A percentile compares a stretch with the other conserved stretches of the same genome.
phyloP scores from a whole-genome alignment of 2,797 vertebrate genomes.

The Lepidocolaptes lacrymiger region DNA sequence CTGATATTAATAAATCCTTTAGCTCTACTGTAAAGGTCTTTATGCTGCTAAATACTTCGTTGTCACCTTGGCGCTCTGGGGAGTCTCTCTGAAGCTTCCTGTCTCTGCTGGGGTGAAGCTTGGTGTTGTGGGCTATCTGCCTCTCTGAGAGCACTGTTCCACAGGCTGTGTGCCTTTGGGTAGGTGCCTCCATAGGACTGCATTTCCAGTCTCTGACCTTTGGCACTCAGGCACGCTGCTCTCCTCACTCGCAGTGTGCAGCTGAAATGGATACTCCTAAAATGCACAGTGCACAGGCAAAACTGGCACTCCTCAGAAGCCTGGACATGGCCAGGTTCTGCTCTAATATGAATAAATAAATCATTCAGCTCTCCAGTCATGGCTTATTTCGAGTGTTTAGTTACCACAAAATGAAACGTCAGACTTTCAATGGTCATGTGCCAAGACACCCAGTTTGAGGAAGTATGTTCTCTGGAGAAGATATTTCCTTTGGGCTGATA shows the following conservation, averaged over 20 bases:
- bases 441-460: background rate
- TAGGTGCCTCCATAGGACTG: accelerated
- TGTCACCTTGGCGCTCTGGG: background rate
- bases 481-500: background rate
- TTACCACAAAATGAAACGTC: background rate
- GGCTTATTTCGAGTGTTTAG: background rate
- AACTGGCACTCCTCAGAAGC: background rate
- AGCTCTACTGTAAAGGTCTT: background rate
- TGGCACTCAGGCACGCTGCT: background rate
- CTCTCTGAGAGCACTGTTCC: background rate
- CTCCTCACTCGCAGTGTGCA: background rate
- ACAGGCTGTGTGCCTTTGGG: background rate
- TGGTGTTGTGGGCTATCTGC: background rate
- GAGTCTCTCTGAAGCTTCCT: background rate
- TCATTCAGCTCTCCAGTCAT: background rate
- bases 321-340: background rate
- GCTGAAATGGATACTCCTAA: constrained; percentile 2
- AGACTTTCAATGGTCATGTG: background rate
- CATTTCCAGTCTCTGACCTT: background rate
- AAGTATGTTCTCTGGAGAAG: constrained; percentile 1
- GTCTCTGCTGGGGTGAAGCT: background rate
- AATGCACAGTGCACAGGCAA: background rate
- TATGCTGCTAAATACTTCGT: background rate
- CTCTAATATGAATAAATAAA: background rate
- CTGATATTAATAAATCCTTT: constrained; percentile 28